Evolutionary conservation across 1,140 invertebrate genomes (phyloP).

Genomic region (Saccostrea echinata): DNA sequence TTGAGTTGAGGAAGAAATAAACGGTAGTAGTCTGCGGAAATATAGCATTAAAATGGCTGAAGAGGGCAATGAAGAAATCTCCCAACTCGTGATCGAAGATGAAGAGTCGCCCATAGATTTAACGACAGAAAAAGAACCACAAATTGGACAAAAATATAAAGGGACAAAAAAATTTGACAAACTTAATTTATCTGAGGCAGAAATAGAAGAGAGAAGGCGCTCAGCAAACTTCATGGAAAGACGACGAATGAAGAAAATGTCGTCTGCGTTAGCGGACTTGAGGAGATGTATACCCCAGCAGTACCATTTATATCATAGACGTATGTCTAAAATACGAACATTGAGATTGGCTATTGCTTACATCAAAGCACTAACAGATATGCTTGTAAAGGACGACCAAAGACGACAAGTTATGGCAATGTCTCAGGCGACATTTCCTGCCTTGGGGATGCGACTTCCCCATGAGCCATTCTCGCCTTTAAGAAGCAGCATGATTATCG

Average conservation of each 20-base stretch:
- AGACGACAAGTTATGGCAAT: not conserved
- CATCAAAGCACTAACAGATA: slow-evolving; percentile 96
- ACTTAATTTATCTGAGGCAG: slow-evolving; percentile 50
- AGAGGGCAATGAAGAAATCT: not conserved
- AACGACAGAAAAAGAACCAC: not conserved
- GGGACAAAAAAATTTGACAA: slow-evolving; percentile 38
- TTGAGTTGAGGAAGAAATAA: not conserved
- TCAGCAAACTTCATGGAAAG: slow-evolving; percentile 83
- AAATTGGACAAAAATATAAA: slow-evolving; percentile 3
- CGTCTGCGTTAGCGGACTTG: slow-evolving; percentile 92
- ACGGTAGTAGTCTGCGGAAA: not conserved
- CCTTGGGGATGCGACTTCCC: not conserved
- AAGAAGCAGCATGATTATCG: slow-evolving; percentile 9
- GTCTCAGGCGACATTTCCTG: not conserved
- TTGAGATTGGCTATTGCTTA: slow-evolving; percentile 97
- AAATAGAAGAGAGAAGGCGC: slow-evolving; percentile 61
- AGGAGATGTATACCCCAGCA: slow-evolving; percentile 90
- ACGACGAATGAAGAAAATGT: slow-evolving; percentile 97
- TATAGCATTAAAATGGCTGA: not conserved
- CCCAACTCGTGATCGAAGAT: not conserved
- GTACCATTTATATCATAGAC: slow-evolving; percentile 96
- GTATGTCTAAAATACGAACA: slow-evolving; percentile 97
- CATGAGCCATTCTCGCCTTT: not conserved
- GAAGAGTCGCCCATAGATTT: slow-evolving; percentile 4
- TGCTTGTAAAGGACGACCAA: slow-evolving; percentile 82